phyloP scores from a whole-genome alignment of 1,140 invertebrate genomes.

The Polypedilum pembai region DNA sequence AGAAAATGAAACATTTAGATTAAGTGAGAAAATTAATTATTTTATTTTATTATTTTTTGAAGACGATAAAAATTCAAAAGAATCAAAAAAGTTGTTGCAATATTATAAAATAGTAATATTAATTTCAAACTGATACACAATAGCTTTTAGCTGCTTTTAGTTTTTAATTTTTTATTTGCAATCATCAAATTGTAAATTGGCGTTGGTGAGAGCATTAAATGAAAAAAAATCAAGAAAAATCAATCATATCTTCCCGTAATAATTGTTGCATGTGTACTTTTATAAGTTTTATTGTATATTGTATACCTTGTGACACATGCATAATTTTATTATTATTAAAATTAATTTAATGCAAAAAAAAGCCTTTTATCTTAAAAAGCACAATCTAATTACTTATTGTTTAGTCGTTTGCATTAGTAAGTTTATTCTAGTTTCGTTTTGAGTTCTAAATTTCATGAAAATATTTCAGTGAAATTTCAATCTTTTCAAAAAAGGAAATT shows the following conservation, averaged over 20 bases:
- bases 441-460: background rate
- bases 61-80: background rate
- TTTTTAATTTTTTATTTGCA: background rate
- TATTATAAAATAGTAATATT: background rate
- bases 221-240: slow-evolving; percentile 5
- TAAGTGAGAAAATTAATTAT: background rate
- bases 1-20: slow-evolving; percentile 3
- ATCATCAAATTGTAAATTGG: slow-evolving; percentile 18
- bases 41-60: too few relatives aligned
- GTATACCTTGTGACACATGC: slow-evolving; percentile 2
- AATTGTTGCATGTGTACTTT: slow-evolving; percentile 8
- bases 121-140: background rate
- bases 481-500: background rate
- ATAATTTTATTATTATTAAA: slow-evolving; percentile 1
- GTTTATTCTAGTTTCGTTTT: slow-evolving; percentile 20
- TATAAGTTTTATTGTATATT: slow-evolving; percentile 12
- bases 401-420: slow-evolving; percentile 7
- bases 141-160: background rate
- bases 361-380: background rate
- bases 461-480: background rate
- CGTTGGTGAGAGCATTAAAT: background rate
- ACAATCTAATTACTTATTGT: slow-evolving; percentile 20
- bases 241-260: slow-evolving; percentile 17
- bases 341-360: too few relatives aligned
- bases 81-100: slow-evolving; percentile 13